These are phyloP conservation scores for Paracanthobrama guichenoti DNA, from an alignment of 2,113 vertebrate species.

Conservation along the genomic window DNA sequence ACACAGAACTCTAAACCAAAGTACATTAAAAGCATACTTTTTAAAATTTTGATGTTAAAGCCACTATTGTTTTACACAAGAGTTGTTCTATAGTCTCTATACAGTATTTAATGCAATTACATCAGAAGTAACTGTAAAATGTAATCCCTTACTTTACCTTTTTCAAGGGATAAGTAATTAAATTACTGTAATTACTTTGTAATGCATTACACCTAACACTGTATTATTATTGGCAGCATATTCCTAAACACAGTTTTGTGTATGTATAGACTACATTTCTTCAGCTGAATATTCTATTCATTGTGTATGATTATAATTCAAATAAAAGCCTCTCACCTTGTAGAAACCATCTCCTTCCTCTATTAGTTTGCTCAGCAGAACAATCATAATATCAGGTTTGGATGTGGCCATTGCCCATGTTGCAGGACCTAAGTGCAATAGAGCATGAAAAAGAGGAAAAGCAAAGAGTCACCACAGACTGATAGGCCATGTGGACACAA, in stretches of 20 bases:
- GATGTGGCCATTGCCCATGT: slow-evolving; percentile 99
- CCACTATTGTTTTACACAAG: too few relatives aligned
- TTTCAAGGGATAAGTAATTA: too few relatives aligned
- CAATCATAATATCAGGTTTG: slow-evolving; percentile 98
- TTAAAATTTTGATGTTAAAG: too few relatives aligned
- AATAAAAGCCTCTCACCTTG: slow-evolving; percentile 81
- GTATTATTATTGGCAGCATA: too few relatives aligned
- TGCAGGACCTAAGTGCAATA: slow-evolving; percentile 90
- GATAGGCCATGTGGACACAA: background rate
- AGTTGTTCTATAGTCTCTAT: too few relatives aligned
- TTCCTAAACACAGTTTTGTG: too few relatives aligned
- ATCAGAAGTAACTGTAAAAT: too few relatives aligned
- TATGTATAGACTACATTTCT: background rate
- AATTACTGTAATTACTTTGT: too few relatives aligned
- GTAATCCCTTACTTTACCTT: too few relatives aligned
- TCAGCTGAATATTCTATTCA: background rate
- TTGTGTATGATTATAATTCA: background rate
- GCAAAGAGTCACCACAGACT: slow-evolving; percentile 6
- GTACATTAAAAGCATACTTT: too few relatives aligned
- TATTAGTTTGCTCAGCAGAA: slow-evolving; percentile 97
- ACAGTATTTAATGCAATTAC: too few relatives aligned
- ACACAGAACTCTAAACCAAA: background rate
- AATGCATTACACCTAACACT: too few relatives aligned
- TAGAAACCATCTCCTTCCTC: slow-evolving; percentile 97
- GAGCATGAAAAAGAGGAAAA: slow-evolving; percentile 65